Percentiles rank a stretch among this genome's conserved stretches.
phyloP scores from a whole-genome alignment of 2,888 invertebrate genomes.

The Pyrochroa serraticornis region DNA sequence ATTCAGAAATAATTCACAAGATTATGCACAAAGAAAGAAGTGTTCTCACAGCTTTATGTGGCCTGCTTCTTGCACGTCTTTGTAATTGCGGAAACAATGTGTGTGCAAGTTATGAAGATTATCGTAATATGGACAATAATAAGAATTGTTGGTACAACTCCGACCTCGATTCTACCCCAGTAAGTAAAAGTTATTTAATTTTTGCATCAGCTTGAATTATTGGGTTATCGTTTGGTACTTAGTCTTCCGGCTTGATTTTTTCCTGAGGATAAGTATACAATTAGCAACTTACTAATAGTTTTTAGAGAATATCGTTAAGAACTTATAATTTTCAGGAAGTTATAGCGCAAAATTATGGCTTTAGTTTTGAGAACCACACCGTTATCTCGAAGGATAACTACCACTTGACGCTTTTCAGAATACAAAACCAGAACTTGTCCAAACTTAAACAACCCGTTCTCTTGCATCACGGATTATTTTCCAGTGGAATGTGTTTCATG shows the following conservation, averaged over 20 bases:
- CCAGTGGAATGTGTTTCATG: conserved; percentile 5
- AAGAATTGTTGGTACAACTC: conserved; percentile 10
- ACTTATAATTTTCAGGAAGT: not conserved
- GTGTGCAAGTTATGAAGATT: conserved; percentile 7
- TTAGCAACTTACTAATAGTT: no score
- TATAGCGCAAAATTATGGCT: not conserved
- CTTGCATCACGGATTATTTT: conserved; percentile 6
- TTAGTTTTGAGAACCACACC: not conserved
- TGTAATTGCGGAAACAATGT: conserved; percentile 3
- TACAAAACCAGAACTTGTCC: not conserved
- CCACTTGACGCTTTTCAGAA: no score
- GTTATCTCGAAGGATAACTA: no score
- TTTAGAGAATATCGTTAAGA: not conserved
- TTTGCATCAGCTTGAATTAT: not conserved
- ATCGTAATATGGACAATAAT: not conserved
- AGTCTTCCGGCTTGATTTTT: not conserved
- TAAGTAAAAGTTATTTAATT: not conserved
- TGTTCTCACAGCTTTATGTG: no score
- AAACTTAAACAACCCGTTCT: not conserved
- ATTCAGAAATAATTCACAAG: no score
- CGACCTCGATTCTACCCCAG: conserved; percentile 4
- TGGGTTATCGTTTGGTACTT: no score
- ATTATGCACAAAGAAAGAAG: no score
- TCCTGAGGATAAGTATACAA: no score
- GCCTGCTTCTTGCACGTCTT: not conserved